Evolutionary conservation across 2,797 vertebrate genomes (phyloP), one percentile per base, ranked within the genome.

Genomic region (Columba guinea): DNA sequence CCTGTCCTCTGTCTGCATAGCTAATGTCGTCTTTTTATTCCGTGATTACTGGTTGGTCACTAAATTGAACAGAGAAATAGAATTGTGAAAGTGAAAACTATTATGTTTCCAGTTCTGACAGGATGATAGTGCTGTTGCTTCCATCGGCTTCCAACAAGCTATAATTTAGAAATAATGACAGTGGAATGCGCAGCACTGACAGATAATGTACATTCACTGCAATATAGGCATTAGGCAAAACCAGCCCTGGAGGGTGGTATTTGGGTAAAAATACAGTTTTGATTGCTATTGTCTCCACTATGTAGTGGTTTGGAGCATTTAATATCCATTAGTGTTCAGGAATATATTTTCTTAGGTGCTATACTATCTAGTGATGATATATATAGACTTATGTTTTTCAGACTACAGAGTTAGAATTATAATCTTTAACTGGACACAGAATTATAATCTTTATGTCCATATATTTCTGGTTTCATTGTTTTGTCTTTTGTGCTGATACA

Each of bases 151-250:
- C 89, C 96, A 98, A 95, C 97, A 98, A 97, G 97, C 98, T 98
- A 63, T 98, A 98, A 98, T 98, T 98, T 98, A 96, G 97, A 97
- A 96, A 97, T 98, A 98, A 98, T 98, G 97, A 97, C 98, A 97
- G 97, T 93, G 94, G 97, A 96, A 97, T 95, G 92, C 51, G 5
- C 93, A 89, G 95, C 83, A 83, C 96, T 96, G 95, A 97, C 96
- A 97, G 97, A 97, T 98, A 98, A 98, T 96, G 97, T 96, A 91
- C 94, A 97, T 97, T 98, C 97, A 95, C 95, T 97, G 95, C 97
- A 98, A 97, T 98, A 97, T 92, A 97, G 97, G 95, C 97, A 98
- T 98, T 97, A 98, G 97, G 97, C 96, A 98, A 96, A 97, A 97
- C 95, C 94, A 96, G 89, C 96, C 96, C 89, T 53, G n/a, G 85